Conservation (phyloP, 2,797 vertebrate genomes). For the Fringilla coelebs region DNA sequence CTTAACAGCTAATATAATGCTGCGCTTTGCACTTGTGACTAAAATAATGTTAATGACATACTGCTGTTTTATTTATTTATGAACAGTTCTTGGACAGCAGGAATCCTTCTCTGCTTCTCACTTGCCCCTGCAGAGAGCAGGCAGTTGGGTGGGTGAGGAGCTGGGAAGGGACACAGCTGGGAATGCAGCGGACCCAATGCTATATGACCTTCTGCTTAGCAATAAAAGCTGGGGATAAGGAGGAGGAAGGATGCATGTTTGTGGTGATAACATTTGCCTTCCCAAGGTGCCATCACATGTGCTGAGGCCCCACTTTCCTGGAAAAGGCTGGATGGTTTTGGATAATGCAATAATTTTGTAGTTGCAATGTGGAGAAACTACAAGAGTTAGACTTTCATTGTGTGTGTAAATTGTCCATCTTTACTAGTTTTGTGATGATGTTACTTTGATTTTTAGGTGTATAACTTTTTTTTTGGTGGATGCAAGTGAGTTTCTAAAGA, state of each 20-base stretch:
- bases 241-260: neutral
- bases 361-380: neutral
- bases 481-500: neutral
- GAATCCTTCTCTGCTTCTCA: neutral
- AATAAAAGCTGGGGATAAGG: neutral
- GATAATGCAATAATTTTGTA: neutral
- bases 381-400: neutral
- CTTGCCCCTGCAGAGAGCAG: neutral
- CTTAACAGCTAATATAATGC: neutral
- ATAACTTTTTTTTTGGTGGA: neutral
- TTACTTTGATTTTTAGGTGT: neutral
- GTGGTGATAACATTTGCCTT: neutral
- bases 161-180: neutral
- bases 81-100: neutral
- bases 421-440: neutral
- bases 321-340: neutral
- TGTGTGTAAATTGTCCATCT: neutral
- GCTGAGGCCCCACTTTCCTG: neutral
- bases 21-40: accelerated
- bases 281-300: too few species aligned
- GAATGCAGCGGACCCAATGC: accelerated
- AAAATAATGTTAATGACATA: neutral
- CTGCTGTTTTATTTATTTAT: neutral
- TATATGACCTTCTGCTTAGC: neutral
- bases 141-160: accelerated